Conservation (phyloP, 2,797 vertebrate species). For the Thalassophryne amazonica region DNA sequence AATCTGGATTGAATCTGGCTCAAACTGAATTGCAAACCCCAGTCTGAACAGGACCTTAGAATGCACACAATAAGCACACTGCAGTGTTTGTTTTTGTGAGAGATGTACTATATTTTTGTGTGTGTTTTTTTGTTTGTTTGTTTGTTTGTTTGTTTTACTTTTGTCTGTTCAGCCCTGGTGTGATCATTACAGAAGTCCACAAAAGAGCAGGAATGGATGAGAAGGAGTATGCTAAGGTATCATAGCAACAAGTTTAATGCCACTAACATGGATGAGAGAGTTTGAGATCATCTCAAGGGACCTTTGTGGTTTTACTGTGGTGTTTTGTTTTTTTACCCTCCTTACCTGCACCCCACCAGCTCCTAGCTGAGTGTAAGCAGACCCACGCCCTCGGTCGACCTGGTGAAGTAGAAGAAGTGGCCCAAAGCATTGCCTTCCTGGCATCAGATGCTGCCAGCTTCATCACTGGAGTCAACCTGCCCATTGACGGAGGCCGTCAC, state of each 20-base stretch:
- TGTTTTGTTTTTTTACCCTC: neutral
- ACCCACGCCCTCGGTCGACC: slow-evolving; percentile 83
- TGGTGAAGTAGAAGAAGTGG: slow-evolving; percentile 82
- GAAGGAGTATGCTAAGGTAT: slow-evolving; percentile 80
- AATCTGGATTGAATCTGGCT: too few relatives aligned
- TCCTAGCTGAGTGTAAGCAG: slow-evolving; percentile 75
- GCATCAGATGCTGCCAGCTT: slow-evolving; percentile 83
- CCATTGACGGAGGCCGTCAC: slow-evolving; percentile 83
- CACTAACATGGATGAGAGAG: neutral
- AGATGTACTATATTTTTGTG: too few relatives aligned
- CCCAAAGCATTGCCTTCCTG: slow-evolving; percentile 83
- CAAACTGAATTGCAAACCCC: too few relatives aligned
- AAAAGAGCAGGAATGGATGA: slow-evolving; percentile 81
- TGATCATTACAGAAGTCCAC: too few relatives aligned
- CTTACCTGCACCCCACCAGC: slow-evolving; percentile 66
- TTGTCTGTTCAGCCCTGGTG: too few relatives aligned
- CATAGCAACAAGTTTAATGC: neutral
- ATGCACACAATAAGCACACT: too few relatives aligned
- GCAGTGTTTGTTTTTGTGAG: too few relatives aligned
- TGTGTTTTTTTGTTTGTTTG: too few relatives aligned
- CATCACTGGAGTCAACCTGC: slow-evolving; percentile 82
- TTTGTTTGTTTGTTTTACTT: too few relatives aligned
- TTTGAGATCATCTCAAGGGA: too few relatives aligned
- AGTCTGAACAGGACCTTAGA: too few relatives aligned
- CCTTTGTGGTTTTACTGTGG: too few relatives aligned